Base-by-base conservation (phyloP, 2,113 vertebrate species). In the Pomatostomus ruficeps region DNA sequence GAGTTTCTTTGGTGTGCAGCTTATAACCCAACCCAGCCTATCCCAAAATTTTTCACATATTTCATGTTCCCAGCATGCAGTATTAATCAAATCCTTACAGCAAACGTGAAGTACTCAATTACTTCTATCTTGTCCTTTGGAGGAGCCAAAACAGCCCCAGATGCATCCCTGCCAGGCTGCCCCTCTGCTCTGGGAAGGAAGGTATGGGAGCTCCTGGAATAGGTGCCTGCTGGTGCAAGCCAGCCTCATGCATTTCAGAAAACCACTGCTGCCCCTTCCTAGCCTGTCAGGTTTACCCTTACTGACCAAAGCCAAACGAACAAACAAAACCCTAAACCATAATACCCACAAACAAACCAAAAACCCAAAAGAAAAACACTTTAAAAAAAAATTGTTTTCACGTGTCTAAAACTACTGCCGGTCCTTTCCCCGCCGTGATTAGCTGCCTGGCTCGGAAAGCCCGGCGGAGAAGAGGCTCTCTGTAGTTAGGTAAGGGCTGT, bases 361-460 rank as follows among this genome's bases (percentile, higher is more conserved):
- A 8, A 10, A 31, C 12, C 3, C 1, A 31, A 33, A 40, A 22
- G 21, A 8, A 14, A 29, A 24, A 5, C 25, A n/a, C n/a, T n/a
- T n/a, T 4, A 7, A 16, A 7, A 33, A 46, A 21, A 7, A 11
- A 18, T 35, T 65, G 24, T 24, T 85, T 80, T 35, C 24, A 11
- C 25, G 2, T 0, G 11, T 15, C 17, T 31, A 36, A 73, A 87
- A 36, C 21, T 46, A 35, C 20, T 0, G 0, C 11, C 33, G 23
- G 12, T 9, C 38, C 25, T 40, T 71, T 20, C 6, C 8, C 4
- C 8, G 2, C n/a, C n/a, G 1, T 7, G 21, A 16, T 21, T 6
- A n/a, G 6, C 26, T 45, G 33, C 45, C 38, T 14, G 25, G 14
- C 20, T 35, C 6, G 24, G 35, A 38, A 7, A 35, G 43, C 10